Evolutionary conservation across 2,797 vertebrate genomes (phyloP).

Genomic region (Enteromius paludinosus): DNA sequence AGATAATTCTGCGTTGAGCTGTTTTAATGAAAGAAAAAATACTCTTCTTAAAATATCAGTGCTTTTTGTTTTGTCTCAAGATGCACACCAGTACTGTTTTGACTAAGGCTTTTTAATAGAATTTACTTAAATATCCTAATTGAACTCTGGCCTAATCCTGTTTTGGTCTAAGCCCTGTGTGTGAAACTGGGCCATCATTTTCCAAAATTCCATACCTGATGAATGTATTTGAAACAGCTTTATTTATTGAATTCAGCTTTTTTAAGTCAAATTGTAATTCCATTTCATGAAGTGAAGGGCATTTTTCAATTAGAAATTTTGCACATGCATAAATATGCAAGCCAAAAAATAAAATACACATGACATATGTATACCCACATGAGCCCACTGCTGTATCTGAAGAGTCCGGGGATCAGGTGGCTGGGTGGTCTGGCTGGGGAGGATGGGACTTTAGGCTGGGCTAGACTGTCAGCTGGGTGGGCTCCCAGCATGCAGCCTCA

Average conservation of each 20-base stretch:
- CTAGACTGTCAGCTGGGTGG: conserved; percentile 50
- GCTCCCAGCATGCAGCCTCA: conserved; percentile 43
- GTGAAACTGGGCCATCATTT: neutral
- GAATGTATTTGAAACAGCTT: neutral
- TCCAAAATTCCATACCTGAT: neutral
- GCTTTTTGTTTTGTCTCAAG: neutral
- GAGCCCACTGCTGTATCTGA: conserved; percentile 28
- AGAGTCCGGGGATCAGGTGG: conserved; percentile 36
- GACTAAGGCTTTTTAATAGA: neutral
- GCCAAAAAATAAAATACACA: neutral
- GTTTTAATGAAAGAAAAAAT: neutral
- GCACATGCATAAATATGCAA: neutral
- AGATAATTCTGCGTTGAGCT: neutral
- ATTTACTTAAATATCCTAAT: neutral
- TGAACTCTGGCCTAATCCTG: neutral
- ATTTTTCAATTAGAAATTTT: neutral
- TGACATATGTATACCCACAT: conserved; percentile 30
- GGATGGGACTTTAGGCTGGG: conserved; percentile 26
- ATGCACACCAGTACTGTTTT: neutral
- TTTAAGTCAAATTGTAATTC: neutral
- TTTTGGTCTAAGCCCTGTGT: neutral
- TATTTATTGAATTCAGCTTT: neutral
- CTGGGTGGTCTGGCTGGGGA: conserved; percentile 38
- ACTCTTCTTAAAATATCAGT: neutral
- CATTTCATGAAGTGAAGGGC: neutral